Conservation (phyloP, 2,888 invertebrate species). For the Autographa pulchrina region DNA sequence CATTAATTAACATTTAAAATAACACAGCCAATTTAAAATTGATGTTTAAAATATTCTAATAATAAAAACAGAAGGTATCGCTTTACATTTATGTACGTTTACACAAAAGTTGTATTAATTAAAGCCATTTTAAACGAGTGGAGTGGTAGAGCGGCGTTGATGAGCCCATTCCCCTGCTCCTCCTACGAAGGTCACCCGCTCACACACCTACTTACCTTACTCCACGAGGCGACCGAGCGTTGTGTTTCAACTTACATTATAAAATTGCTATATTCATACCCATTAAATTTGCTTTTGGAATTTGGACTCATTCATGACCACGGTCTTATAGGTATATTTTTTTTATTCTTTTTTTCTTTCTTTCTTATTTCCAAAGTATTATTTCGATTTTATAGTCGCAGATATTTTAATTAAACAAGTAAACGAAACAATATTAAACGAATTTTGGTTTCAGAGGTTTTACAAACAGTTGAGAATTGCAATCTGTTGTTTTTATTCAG, state of each 20-base stretch:
- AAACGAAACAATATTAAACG: conserved; percentile 3
- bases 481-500: conserved; percentile 31
- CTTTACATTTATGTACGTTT: conserved; percentile 61
- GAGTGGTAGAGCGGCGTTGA: conserved; percentile 74
- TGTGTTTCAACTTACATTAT: conserved; percentile 49
- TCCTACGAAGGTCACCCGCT: conserved; percentile 80
- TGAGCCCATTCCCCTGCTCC: conserved; percentile 80
- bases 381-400: background rate
- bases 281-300: background rate
- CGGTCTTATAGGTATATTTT: background rate
- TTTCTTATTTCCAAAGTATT: background rate
- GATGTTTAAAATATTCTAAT: conserved; percentile 55
- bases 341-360: too few species aligned
- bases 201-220: conserved; percentile 72
- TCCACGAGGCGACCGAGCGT: conserved; percentile 60
- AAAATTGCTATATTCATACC: conserved; percentile 52
- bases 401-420: background rate
- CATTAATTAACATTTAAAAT: conserved; percentile 59
- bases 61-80: conserved; percentile 53
- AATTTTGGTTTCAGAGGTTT: conserved; percentile 21
- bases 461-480: conserved; percentile 11
- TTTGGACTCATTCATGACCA: background rate
- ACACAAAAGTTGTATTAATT: conserved; percentile 71
- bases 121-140: conserved; percentile 70
- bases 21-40: conserved; percentile 51